Conservation (phyloP, 35 echinoderm and acorn worm genomes). For the Hemicentrotus pulcherrimus region DNA sequence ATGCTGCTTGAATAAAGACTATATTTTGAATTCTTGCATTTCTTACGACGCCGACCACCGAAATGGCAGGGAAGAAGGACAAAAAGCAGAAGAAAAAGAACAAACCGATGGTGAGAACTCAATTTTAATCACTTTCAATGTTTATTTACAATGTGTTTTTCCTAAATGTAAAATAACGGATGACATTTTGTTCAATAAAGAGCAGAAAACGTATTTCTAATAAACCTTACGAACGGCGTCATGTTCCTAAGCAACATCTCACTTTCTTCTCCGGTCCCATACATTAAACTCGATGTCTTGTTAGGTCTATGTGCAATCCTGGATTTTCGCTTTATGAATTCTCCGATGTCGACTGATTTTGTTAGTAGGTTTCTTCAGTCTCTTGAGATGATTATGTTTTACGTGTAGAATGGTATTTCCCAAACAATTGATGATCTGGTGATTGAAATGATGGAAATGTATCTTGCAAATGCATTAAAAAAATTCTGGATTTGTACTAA, state of each 20-base stretch:
- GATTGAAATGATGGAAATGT: too few species aligned
- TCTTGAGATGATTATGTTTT: background rate
- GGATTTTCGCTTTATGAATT: background rate
- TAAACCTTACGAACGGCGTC: background rate
- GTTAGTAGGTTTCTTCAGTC: background rate
- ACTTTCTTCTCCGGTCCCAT: background rate
- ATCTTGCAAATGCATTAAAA: background rate
- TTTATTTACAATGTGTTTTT: background rate
- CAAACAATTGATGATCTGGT: too few species aligned
- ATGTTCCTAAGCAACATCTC: slow-evolving; percentile 34
- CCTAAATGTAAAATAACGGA: background rate
- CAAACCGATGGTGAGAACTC: slow-evolving; percentile 29
- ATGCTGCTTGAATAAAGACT: slow-evolving; percentile 12
- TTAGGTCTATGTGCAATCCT: background rate
- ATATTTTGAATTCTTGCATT: slow-evolving; percentile 22
- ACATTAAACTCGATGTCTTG: background rate
- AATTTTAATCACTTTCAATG: background rate
- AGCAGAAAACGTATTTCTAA: background rate
- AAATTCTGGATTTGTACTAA: too few species aligned
- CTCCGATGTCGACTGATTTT: background rate
- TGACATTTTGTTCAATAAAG: background rate
- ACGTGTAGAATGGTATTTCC: too few species aligned
- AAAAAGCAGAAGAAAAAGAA: slow-evolving; percentile 33
- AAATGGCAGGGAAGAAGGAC: slow-evolving; percentile 35
- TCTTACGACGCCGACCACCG: background rate